Conservation (phyloP, 2,797 vertebrate species). For the Linurgus olivaceus region DNA sequence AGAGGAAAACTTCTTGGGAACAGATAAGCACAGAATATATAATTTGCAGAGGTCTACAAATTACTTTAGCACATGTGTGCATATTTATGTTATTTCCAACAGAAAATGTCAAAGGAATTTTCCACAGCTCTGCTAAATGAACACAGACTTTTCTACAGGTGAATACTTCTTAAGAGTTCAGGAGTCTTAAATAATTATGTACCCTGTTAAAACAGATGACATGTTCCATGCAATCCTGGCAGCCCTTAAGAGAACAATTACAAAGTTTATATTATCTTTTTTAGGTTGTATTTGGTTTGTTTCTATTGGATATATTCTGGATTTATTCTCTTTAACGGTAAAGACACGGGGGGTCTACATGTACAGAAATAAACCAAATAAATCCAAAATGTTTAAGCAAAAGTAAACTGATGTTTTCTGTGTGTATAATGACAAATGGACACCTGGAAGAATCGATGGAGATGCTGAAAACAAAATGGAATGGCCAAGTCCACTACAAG, state of each 20-base stretch:
- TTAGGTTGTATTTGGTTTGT: background rate
- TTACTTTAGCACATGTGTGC: background rate
- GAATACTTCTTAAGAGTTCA: background rate
- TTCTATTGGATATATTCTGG: background rate
- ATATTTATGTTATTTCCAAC: background rate
- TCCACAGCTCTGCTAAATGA: background rate
- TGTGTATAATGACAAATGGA: background rate
- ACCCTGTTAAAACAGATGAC: background rate
- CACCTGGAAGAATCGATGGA: background rate
- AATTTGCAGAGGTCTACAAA: background rate
- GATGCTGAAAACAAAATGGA: background rate
- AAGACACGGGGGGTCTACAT: background rate
- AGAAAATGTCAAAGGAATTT: conserved; percentile 9
- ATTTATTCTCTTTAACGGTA: background rate
- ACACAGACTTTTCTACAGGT: background rate
- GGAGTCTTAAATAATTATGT: background rate
- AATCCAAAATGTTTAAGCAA: background rate
- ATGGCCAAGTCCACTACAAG: background rate
- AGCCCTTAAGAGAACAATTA: background rate
- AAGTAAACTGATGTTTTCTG: background rate
- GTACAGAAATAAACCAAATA: background rate
- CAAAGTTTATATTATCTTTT: background rate
- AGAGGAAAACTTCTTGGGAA: background rate
- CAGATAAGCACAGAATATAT: background rate
- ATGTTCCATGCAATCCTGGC: background rate